Conservation (phyloP, 2,888 invertebrate genomes). For the Noctua janthina region DNA sequence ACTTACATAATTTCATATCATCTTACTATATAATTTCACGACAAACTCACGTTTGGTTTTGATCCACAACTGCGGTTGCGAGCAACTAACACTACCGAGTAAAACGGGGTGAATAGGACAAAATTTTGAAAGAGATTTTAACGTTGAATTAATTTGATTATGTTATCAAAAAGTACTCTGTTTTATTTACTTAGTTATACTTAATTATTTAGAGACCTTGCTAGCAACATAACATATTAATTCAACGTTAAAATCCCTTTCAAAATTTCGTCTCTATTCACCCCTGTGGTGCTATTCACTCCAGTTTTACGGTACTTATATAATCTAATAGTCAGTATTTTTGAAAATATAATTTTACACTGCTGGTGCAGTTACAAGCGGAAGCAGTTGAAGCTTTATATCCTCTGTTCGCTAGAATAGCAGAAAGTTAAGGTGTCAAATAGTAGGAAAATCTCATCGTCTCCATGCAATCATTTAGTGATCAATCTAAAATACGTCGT, state of each 20-base stretch:
- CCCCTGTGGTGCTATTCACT: too few relatives aligned
- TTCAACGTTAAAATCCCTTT: too few relatives aligned
- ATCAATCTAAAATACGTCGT: constrained; percentile 23
- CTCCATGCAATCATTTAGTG: not conserved
- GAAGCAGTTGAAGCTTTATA: constrained; percentile 43
- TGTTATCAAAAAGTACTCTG: too few relatives aligned
- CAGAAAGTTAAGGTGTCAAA: constrained; percentile 20
- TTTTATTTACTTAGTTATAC: too few relatives aligned
- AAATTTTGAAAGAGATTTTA: too few relatives aligned
- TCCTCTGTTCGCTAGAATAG: constrained; percentile 20
- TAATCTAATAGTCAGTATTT: constrained; percentile 52
- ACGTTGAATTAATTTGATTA: too few relatives aligned
- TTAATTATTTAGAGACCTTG: too few relatives aligned
- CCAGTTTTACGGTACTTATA: constrained; percentile 12
- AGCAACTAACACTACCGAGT: constrained; percentile 30
- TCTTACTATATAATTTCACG: constrained; percentile 53
- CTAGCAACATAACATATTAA: too few relatives aligned
- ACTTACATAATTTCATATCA: constrained; percentile 68
- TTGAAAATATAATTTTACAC: constrained; percentile 48
- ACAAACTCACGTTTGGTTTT: constrained; percentile 63
- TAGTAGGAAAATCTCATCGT: constrained; percentile 19
- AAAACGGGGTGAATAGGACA: too few relatives aligned
- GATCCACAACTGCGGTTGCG: constrained; percentile 40
- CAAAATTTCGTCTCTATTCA: too few relatives aligned
- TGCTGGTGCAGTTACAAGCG: constrained; percentile 56